Percentiles rank a stretch among this genome's conserved stretches.
Evolutionary conservation across 2,888 invertebrate species (phyloP).

Genomic region (Beris chalybata): DNA sequence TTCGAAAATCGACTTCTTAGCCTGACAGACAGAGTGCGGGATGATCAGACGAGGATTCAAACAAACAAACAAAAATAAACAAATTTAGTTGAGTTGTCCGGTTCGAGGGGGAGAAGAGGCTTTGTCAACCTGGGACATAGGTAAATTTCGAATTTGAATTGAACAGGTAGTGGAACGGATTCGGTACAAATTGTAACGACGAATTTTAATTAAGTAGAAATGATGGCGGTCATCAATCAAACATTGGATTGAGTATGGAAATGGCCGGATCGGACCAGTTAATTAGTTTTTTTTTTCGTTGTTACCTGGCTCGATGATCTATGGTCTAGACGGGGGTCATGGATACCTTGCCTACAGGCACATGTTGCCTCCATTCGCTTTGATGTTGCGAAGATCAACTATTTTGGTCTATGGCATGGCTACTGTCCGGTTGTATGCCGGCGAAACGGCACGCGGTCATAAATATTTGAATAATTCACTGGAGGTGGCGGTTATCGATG

Average conservation of each 20-base stretch:
- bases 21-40: slow-evolving; percentile 4
- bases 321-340: slow-evolving; percentile 8
- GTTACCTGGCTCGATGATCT: slow-evolving; percentile 19
- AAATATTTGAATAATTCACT: slow-evolving; percentile 20
- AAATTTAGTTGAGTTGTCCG: slow-evolving; percentile 17
- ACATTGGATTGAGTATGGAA: slow-evolving; percentile 15
- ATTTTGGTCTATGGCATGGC: too few relatives aligned
- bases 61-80: slow-evolving; percentile 33
- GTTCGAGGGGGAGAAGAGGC: slow-evolving; percentile 4
- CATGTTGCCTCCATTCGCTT: too few relatives aligned
- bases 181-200: slow-evolving; percentile 7
- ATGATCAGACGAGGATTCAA: slow-evolving; percentile 20
- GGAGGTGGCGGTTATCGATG: slow-evolving; percentile 9
- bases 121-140: slow-evolving; percentile 26
- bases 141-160: slow-evolving; percentile 14
- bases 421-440: too few relatives aligned
- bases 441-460: slow-evolving; percentile 26
- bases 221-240: slow-evolving; percentile 29
- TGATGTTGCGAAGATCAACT: too few relatives aligned
- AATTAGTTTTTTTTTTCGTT: slow-evolving; percentile 26
- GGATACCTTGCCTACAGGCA: background rate
- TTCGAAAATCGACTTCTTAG: slow-evolving; percentile 4
- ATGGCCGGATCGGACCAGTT: slow-evolving; percentile 23
- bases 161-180: slow-evolving; percentile 25
- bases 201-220: slow-evolving; percentile 26